Evolutionary conservation across 2,888 invertebrate genomes (phyloP).

Genomic region (Rosalia funebris): DNA sequence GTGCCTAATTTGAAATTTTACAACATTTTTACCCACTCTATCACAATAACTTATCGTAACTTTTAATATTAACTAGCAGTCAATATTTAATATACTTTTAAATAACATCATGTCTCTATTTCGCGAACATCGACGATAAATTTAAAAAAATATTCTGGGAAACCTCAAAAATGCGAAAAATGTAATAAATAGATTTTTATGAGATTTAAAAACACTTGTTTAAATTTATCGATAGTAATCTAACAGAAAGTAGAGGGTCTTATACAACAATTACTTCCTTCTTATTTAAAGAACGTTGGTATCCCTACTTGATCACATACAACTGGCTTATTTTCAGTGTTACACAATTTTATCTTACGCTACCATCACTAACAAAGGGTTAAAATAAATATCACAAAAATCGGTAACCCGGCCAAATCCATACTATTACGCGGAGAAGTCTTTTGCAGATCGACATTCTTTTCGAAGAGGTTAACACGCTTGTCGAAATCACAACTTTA

Average conservation of each 20-base stretch:
- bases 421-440: constrained; percentile 8
- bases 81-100: constrained; percentile 12
- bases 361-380: constrained; percentile 28
- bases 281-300: constrained; percentile 39
- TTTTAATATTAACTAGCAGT: constrained; percentile 12
- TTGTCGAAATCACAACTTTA: too few species aligned
- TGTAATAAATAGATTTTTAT: constrained; percentile 13
- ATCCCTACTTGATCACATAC: constrained; percentile 42
- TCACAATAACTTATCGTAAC: constrained; percentile 20
- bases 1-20: constrained; percentile 25
- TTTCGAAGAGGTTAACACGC: too few species aligned
- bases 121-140: constrained; percentile 1
- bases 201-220: constrained; percentile 15
- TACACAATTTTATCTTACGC: constrained; percentile 31
- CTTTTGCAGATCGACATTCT: neutral
- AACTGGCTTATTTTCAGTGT: constrained; percentile 39
- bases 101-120: neutral
- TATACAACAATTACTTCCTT: constrained; percentile 33
- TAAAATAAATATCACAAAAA: constrained; percentile 45
- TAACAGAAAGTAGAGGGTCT: constrained; percentile 26
- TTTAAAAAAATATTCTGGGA: constrained; percentile 8
- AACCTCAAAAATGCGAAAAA: neutral
- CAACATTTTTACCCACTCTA: constrained; percentile 23
- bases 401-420: constrained; percentile 26
- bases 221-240: constrained; percentile 13